These are phyloP conservation scores for Ursus arctos DNA, from an alignment of 2,113 vertebrate species.

Conservation along the genomic window DNA sequence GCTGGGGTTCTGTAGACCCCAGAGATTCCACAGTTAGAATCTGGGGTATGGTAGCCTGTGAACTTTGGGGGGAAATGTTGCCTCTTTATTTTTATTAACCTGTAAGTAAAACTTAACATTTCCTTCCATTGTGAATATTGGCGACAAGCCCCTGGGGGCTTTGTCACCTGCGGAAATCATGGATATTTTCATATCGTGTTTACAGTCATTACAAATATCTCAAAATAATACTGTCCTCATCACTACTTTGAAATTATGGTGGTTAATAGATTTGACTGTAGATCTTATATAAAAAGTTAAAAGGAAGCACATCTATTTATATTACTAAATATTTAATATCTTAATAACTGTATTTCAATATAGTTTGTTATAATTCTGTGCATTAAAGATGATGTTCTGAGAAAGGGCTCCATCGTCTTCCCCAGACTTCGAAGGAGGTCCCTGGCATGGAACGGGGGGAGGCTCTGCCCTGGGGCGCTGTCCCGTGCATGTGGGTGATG, in stretches of 20 bases:
- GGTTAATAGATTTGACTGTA: not conserved
- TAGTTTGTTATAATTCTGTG: not conserved
- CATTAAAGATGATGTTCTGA: not conserved
- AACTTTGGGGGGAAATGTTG: not conserved
- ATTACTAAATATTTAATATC: not conserved
- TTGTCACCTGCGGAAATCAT: not conserved
- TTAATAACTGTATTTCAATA: not conserved
- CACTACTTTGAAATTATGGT: not conserved
- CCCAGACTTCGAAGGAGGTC: not conserved
- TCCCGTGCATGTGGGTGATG: not conserved
- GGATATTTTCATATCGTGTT: not conserved
- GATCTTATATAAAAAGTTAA: not conserved
- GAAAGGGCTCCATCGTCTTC: not conserved
- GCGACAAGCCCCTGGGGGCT: not conserved
- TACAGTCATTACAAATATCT: not conserved
- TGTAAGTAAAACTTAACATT: not conserved
- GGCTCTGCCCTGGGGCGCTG: accelerated
- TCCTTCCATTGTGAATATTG: not conserved
- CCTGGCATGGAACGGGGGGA: accelerated
- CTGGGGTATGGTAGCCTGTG: not conserved
- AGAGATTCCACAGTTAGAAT: not conserved
- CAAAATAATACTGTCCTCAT: not conserved
- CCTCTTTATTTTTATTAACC: not conserved
- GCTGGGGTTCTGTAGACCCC: not conserved
- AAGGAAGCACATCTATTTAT: not conserved